Evolutionary conservation across 2,797 vertebrate genomes (phyloP), one percentile per base, ranked within the genome.

Genomic region (Molossus molossus): DNA sequence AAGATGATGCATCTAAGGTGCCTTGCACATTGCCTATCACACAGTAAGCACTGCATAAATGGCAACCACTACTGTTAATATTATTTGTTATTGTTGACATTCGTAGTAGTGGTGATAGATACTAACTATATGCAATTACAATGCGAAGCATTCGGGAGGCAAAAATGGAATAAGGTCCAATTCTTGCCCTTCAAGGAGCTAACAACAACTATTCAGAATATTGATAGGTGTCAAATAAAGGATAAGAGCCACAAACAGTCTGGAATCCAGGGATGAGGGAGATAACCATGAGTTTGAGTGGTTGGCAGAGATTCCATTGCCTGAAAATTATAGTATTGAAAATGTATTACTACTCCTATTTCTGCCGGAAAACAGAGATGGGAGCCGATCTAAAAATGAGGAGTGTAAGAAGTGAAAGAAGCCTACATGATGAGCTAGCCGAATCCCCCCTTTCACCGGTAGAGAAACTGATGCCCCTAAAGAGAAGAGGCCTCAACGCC

Each of bases 131-230:
- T 15, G 37, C 21, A 81, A 33, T 73, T 69, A 76, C 23, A 33
- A 3, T 53, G 65, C 33, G 55, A 25, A 69, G n/a, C 9, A 84
- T 67, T 64, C 45, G 70, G 50, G 37, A 87, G 75, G 23, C 20
- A 53, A 94, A 93, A 93, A 69, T 75, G 5, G 83, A 90, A 72
- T 86, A 87, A n/a, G 7, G 10, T 73, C 50, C 21, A 67, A 76
- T 18, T 80, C 21, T 45, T 90, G 37, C 45, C 29, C 25, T 82
- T 94, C 20, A 79, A 82, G 18, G n/a, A 58, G 8, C 4, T 37
- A 64, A 76, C 5, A 64, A 55, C 20, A 60, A 27, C 25, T 58
- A 13, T 57, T 87, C 15, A 72, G 12, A 88, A 70, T 6, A 60
- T 9, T 89, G 45, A 17, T 15, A 57, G 17, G 4, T 64, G 5